Evolutionary conservation across 2,113 vertebrate species (phyloP).

Genomic region (Dascyllus trimaculatus): DNA sequence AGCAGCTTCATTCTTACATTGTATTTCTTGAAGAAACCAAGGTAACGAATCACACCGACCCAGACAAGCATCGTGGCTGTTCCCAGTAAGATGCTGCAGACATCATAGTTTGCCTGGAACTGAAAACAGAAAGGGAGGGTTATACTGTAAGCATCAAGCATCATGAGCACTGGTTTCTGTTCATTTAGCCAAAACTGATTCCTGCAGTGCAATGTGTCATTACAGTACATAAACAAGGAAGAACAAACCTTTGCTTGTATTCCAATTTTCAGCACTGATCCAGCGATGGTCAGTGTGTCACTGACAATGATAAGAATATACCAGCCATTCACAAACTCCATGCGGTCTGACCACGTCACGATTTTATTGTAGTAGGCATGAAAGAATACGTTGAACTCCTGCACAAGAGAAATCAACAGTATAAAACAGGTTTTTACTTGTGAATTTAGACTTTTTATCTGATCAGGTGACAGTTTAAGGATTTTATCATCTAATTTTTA

Average conservation of each 20-base stretch:
- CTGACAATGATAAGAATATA: slow-evolving; percentile 93
- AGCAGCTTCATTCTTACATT: slow-evolving; percentile 86
- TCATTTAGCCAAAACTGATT: background rate
- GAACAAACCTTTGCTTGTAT: slow-evolving; percentile 92
- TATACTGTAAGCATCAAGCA: background rate
- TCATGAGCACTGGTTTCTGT: background rate
- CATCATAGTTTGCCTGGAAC: slow-evolving; percentile 93
- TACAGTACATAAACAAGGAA: background rate
- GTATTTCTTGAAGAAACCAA: slow-evolving; percentile 96
- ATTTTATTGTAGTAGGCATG: slow-evolving; percentile 86
- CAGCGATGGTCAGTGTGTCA: slow-evolving; percentile 90
- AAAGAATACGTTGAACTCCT: slow-evolving; percentile 93
- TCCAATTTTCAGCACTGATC: slow-evolving; percentile 94
- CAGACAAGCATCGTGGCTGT: slow-evolving; percentile 94
- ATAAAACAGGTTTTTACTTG: background rate
- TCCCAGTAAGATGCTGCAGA: slow-evolving; percentile 94
- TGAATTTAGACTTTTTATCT: too few species aligned
- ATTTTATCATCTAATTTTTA: too few species aligned
- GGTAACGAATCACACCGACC: slow-evolving; percentile 94
- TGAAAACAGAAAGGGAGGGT: slow-evolving; percentile 61
- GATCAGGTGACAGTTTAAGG: too few species aligned
- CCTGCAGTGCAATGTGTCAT: background rate
- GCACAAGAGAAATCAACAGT: slow-evolving; percentile 32
- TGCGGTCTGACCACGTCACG: slow-evolving; percentile 88
- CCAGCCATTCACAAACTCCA: slow-evolving; percentile 97